Percentiles rank a stretch among this genome's conserved stretches.
phyloP scores from a whole-genome alignment of 2,113 vertebrate species.

The Anoura caudifer region DNA sequence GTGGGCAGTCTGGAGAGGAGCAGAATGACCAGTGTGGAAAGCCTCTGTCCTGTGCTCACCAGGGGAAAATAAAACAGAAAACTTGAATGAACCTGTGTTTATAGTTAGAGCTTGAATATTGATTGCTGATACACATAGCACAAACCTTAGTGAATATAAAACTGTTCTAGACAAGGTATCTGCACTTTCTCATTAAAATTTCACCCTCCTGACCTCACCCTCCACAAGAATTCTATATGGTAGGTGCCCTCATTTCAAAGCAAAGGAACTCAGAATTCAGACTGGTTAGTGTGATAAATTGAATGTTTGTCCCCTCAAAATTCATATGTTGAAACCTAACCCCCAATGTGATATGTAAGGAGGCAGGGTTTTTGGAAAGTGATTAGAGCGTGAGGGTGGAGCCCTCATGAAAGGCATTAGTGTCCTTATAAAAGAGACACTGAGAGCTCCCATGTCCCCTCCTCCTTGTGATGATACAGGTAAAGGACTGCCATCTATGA shows the following conservation, averaged over 20 bases:
- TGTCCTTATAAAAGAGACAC: not conserved
- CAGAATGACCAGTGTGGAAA: too few species aligned
- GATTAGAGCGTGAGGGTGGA: not conserved
- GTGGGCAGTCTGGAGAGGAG: too few species aligned
- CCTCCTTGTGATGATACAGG: not conserved
- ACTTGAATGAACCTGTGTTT: fast-evolving
- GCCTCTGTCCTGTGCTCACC: not conserved
- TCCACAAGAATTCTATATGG: not conserved
- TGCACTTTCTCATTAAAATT: not conserved
- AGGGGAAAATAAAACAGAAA: not conserved
- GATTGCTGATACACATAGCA: not conserved
- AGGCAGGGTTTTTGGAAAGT: not conserved
- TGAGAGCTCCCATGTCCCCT: not conserved
- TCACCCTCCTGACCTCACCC: fast-evolving
- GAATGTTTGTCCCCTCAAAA: not conserved
- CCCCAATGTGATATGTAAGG: not conserved
- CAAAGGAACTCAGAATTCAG: not conserved
- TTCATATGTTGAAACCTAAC: not conserved
- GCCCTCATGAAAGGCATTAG: not conserved
- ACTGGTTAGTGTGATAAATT: not conserved
- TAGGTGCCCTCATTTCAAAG: not conserved
- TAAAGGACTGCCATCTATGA: not conserved
- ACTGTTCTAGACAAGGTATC: fast-evolving
- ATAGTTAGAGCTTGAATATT: not conserved
- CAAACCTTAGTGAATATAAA: not conserved